These are phyloP conservation scores for Ophonus ardosiacus DNA, from an alignment of 2,888 invertebrate genomes.

Conservation along the genomic window DNA sequence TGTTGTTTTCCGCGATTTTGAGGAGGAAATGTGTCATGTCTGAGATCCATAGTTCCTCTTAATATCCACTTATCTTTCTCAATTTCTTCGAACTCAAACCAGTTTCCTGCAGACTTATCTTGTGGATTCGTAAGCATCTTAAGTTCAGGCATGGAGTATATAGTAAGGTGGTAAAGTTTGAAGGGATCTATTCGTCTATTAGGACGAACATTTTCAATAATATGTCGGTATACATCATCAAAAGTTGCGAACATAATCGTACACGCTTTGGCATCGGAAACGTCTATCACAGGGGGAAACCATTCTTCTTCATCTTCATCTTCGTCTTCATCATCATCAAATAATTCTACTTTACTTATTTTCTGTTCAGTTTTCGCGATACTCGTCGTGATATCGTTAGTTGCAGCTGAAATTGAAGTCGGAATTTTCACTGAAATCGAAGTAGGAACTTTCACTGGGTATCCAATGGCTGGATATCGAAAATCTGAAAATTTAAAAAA, in stretches of 20 bases:
- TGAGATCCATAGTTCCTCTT: slow-evolving; percentile 70
- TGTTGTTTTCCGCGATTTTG: slow-evolving; percentile 76
- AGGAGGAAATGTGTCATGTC: slow-evolving; percentile 71
- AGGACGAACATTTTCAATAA: slow-evolving; percentile 72
- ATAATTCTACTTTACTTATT: slow-evolving; percentile 48
- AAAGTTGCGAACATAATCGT: slow-evolving; percentile 71
- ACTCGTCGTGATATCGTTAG: not conserved
- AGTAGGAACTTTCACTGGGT: not conserved
- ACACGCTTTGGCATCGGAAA: slow-evolving; percentile 71
- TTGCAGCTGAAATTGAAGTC: not conserved
- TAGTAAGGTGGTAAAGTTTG: slow-evolving; percentile 50
- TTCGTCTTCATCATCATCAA: slow-evolving; percentile 58
- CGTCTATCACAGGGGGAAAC: slow-evolving; percentile 64
- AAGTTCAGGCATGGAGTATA: slow-evolving; percentile 68
- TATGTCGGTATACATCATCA: slow-evolving; percentile 70
- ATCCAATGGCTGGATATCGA: not conserved
- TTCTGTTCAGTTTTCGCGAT: not conserved
- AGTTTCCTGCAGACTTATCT: slow-evolving; percentile 69
- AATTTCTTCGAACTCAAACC: slow-evolving; percentile 73
- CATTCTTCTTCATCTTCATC: slow-evolving; percentile 27
- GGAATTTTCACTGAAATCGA: not conserved
- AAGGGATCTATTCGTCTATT: slow-evolving; percentile 65
- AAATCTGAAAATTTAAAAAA: slow-evolving; percentile 1
- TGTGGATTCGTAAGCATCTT: slow-evolving; percentile 70
- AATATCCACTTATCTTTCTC: slow-evolving; percentile 73